Evolutionary conservation across 2,113 vertebrate genomes (phyloP).

Genomic region (Halichoeres trimaculatus): DNA sequence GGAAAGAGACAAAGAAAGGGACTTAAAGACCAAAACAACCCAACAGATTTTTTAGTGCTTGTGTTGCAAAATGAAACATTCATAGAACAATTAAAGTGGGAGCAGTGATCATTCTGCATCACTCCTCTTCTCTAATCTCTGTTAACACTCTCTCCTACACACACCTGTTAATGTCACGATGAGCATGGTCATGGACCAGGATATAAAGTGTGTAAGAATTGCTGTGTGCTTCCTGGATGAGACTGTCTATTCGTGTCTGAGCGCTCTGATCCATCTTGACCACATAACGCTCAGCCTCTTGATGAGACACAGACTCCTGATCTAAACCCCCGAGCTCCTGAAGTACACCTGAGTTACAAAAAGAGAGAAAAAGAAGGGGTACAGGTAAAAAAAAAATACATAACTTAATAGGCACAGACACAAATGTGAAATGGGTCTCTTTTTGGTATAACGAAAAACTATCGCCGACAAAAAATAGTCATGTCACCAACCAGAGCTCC

Average conservation of each 20-base stretch:
- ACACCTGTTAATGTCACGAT: constrained; percentile 94
- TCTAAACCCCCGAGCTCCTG: constrained; percentile 92
- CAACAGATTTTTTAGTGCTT: too few species aligned
- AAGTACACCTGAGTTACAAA: constrained; percentile 87
- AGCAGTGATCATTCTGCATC: neutral
- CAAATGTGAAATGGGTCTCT: too few species aligned
- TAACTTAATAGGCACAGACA: neutral
- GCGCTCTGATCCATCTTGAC: constrained; percentile 90
- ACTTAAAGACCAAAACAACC: neutral
- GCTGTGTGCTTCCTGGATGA: constrained; percentile 90
- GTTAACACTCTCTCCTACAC: neutral
- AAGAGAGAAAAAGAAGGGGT: neutral
- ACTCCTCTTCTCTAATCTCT: neutral
- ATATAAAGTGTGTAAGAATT: constrained; percentile 96
- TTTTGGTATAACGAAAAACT: neutral
- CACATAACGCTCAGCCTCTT: constrained; percentile 89
- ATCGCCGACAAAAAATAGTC: neutral
- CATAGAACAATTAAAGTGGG: neutral
- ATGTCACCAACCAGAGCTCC: constrained; percentile 89
- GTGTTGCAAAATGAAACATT: too few species aligned
- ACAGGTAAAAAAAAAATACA: neutral
- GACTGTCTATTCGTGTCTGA: constrained; percentile 86
- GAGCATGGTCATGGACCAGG: constrained; percentile 95
- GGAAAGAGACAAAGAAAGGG: constrained; percentile 1
- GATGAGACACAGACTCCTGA: constrained; percentile 85